These are phyloP conservation scores for Esperia sulphurella DNA, from an alignment of 2,888 invertebrate species.

Conservation along the genomic window DNA sequence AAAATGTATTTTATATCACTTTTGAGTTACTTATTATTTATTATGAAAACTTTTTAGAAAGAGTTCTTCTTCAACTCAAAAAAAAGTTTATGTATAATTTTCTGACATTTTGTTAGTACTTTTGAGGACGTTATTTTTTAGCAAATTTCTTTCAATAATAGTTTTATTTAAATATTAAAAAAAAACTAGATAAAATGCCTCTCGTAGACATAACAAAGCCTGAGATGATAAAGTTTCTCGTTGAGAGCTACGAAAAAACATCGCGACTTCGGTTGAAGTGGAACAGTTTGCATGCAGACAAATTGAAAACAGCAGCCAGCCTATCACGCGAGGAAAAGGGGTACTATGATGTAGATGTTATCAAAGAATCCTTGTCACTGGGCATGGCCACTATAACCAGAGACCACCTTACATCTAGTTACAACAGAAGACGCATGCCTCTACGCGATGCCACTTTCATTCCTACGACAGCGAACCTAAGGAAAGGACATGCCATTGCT, in stretches of 20 bases:
- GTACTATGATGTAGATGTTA: conserved; percentile 29
- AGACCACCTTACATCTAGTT: conserved; percentile 24
- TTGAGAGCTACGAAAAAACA: conserved; percentile 45
- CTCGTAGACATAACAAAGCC: conserved; percentile 40
- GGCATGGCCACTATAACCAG: conserved; percentile 33
- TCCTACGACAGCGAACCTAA: conserved; percentile 24
- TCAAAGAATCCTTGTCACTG: conserved; percentile 24
- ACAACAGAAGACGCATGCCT: conserved; percentile 25
- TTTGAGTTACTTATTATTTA: too few relatives aligned
- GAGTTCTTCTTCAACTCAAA: too few relatives aligned
- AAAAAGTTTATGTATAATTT: too few relatives aligned
- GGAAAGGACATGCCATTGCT: conserved; percentile 35
- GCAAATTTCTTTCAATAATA: not conserved
- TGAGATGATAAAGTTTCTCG: conserved; percentile 37
- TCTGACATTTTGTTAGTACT: not conserved
- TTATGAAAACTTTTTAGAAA: too few relatives aligned
- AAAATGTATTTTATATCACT: too few relatives aligned
- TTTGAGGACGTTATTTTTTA: not conserved
- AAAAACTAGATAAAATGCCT: conserved; percentile 29
- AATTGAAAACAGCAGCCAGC: conserved; percentile 32
- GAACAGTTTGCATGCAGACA: conserved; percentile 28
- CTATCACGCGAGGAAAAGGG: conserved; percentile 34
- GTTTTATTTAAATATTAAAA: not conserved
- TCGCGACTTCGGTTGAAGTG: conserved; percentile 42
- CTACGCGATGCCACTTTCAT: conserved; percentile 29